Conservation (phyloP, 2,888 invertebrate species). For the Drosophila pseudotakahashii region DNA sequence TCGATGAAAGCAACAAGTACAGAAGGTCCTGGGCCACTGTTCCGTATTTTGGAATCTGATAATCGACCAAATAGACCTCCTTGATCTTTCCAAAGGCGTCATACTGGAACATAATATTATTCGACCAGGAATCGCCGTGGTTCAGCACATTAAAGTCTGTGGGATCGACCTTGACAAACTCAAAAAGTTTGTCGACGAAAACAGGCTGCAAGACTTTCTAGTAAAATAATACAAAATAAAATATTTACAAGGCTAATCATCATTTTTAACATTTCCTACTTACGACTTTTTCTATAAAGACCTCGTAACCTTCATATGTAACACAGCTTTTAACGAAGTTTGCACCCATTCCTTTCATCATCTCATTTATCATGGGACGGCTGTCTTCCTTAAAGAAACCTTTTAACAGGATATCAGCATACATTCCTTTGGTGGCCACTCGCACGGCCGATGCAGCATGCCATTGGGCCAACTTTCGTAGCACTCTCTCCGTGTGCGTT, state of each 20-base stretch:
- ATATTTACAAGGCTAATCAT: no score
- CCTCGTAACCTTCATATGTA: slow-evolving; percentile 49
- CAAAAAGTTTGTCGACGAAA: slow-evolving; percentile 46
- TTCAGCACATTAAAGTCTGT: slow-evolving; percentile 72
- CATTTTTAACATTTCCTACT: not conserved
- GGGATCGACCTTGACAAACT: slow-evolving; percentile 45
- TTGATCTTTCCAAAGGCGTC: slow-evolving; percentile 68
- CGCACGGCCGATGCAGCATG: slow-evolving; percentile 79
- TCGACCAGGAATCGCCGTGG: slow-evolving; percentile 79
- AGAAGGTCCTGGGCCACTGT: slow-evolving; percentile 77
- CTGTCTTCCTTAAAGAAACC: slow-evolving; percentile 54
- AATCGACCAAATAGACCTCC: slow-evolving; percentile 77
- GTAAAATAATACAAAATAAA: not conserved
- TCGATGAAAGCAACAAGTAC: slow-evolving; percentile 80
- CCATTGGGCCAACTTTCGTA: slow-evolving; percentile 75
- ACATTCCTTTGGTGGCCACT: slow-evolving; percentile 56
- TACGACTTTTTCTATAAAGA: slow-evolving; percentile 66
- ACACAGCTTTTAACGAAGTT: slow-evolving; percentile 47
- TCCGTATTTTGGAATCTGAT: slow-evolving; percentile 75
- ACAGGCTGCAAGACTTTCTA: slow-evolving; percentile 50
- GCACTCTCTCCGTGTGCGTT: slow-evolving; percentile 65
- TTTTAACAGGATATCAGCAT: slow-evolving; percentile 24
- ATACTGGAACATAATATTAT: slow-evolving; percentile 80
- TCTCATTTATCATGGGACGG: slow-evolving; percentile 30
- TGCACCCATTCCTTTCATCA: slow-evolving; percentile 20